Base-by-base conservation (phyloP, 2,888 invertebrate genomes). In the Euplagia quadripunctaria region DNA sequence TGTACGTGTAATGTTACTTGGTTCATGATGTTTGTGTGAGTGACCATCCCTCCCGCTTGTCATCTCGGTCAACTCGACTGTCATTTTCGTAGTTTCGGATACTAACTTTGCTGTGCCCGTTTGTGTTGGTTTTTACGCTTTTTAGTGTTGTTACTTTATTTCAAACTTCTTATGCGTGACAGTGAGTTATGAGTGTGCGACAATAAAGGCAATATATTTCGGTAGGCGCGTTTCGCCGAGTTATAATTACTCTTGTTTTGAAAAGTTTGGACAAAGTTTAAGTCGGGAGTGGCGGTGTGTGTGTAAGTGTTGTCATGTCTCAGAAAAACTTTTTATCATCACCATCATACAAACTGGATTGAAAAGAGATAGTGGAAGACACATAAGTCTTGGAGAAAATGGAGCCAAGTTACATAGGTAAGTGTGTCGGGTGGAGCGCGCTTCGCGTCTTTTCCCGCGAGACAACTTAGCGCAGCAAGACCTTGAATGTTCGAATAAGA, bases 361-460 rank as follows among this genome's bases (percentile, higher is more conserved):
- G 79, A 87, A 85, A 90, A 87, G 80, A 73, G 79, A 84, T 84
- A 80, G 72, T 80, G 76, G 74, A 74, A 74, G 70, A 76, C 76
- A 77, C 78, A 83, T 81, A 87, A 84, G 79, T 79, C 75, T 83
- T 74, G 76, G 79, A 72, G 85, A 90, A 87, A 82, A 94, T 94
- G 94, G 95, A 95, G 86, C 84, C 92, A 20, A 93, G 89, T 88
- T 90, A 86, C 85, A 92, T 94, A 77, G 95, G 95, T 95, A 86
- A 94, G 95, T 93, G 80, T 55, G 76, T 74, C 73, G 77, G 74
- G 74, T 72, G 63, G 43, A 52, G 43, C 72, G 72, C 58, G 66
- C 67, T 76, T 71, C 73, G 79, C 75, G 75, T 68, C 49, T 66
- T 68, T 75, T 68, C 64, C 64, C 74, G 77, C 74, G 65, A 69